A percentile compares a stretch with the other conserved stretches of the same genome.
phyloP scores from a whole-genome alignment of 2,797 vertebrate genomes.

The Lerista edwardsae region DNA sequence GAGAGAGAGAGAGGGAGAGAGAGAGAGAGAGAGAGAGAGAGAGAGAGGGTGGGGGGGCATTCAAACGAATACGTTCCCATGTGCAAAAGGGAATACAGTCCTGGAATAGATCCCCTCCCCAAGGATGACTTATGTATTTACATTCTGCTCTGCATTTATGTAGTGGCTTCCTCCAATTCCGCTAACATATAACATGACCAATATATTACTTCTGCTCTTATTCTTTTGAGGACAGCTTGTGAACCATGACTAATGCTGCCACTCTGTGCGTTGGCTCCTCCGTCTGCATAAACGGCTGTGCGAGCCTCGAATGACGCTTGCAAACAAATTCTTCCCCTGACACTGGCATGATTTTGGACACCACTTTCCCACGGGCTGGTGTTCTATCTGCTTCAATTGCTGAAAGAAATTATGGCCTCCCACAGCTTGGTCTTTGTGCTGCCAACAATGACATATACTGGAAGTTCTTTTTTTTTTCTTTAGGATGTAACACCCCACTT shows the following conservation, averaged over 20 bases:
- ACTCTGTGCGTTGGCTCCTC: background rate
- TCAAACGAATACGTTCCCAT: too few species aligned
- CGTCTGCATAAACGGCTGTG: background rate
- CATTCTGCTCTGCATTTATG: background rate
- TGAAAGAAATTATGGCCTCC: background rate
- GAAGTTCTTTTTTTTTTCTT: background rate
- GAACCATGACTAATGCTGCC: background rate
- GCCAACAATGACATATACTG: background rate
- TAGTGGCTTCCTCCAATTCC: background rate
- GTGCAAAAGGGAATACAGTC: background rate
- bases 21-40: too few species aligned
- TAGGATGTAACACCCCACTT: background rate
- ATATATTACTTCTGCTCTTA: background rate
- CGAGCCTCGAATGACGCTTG: conserved; percentile 33
- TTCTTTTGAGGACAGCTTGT: conserved; percentile 5
- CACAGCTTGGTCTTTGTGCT: background rate
- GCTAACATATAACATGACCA: background rate
- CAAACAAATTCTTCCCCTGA: conserved; percentile 37
- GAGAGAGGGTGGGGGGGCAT: too few species aligned
- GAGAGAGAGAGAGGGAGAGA: too few species aligned
- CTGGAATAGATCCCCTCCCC: background rate
- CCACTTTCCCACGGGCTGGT: background rate
- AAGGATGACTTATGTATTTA: background rate
- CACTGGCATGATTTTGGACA: conserved; percentile 9
- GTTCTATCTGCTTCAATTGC: background rate